Base-by-base conservation (phyloP, 2,888 invertebrate genomes). In the Microchrysa polita region DNA sequence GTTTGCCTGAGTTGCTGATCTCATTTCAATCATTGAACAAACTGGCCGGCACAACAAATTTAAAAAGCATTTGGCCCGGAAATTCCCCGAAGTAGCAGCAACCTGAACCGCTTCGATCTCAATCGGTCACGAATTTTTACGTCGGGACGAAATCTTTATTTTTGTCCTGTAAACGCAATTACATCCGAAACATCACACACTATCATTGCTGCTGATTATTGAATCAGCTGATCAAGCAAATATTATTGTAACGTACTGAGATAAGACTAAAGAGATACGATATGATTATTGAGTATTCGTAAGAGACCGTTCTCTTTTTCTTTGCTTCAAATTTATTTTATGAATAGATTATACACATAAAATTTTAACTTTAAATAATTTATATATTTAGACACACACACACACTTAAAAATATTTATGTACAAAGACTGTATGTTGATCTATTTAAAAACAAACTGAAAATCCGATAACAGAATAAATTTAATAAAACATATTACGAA, bases 361-460 rank as follows among this genome's bases (percentile, higher is more conserved):
- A 34, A 34, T 34, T 34, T 34, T 34, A 34, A 34, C 27, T 34
- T 34, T 2, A 34, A 34, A 34, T 34, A 34, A 34, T 34, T 34
- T 34, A 34, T 34, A 34, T 48, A 48, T 48, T 48, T n/a, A n/a
- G 5, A 48, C 12, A 48, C 14, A 48, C 16, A n/a, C 4, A n/a
- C 48, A 48, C 48, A 48, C 14, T 34, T 48, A 65, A 12, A 65
- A 9, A 40, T 61, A 40, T n/a, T 42, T 61, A 20, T 65, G 65
- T 65, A 65, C 65, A 65, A 65, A 65, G 65, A 65, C 65, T 65
- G 65, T 48, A 34, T 60, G 34, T 20, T n/a, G 22, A 65, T 18
- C 20, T 65, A 65, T 65, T 44, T 23, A n/a, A 44, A 48, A 48
- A n/a, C n/a, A n/a, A n/a, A n/a, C n/a, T n/a, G 40, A 61, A 59